Evolutionary conservation across 2,888 invertebrate species (phyloP), one percentile per base, ranked within the genome.

Genomic region (Rhaphigaster nebulosa): DNA sequence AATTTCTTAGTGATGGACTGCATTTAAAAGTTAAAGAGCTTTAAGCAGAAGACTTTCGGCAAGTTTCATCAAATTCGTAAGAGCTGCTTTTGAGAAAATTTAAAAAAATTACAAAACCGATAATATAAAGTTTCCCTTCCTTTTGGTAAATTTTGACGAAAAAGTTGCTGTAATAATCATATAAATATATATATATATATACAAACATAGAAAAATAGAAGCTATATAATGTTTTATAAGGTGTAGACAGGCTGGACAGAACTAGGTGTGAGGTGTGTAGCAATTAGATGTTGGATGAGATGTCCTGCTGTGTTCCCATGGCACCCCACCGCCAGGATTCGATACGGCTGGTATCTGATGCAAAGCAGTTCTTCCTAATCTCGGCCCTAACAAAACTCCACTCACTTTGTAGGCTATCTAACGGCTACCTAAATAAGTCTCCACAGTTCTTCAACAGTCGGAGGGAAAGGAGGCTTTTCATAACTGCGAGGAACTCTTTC

Each of bases 341-440:
- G 84, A 84, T 50, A 84, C 45, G 84, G 13, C 13, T n/a, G n/a
- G n/a, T n/a, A 13, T n/a, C 84, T 84, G 45, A 84, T 84, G 84
- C 84, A 84, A 84, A 84, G 84, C 84, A 84, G 84, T 84, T 84
- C 84, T 45, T 50, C n/a, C 84, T 84, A 45, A 84, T 84, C n/a
- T 50, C 45, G 84, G 1, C 4, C 5, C 45, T 45, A 84, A 84
- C 84, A 84, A 84, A 84, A 50, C 84, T 84, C 26, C 45, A 84
- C 15, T n/a, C 45, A n/a, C 45, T 84, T 50, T 84, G 45, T 45
- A 50, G n/a, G 5, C 45, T 80, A 5, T 4, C 80, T 84, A 84
- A 84, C 84, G 84, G 84, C 84, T n/a, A 45, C 84, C 70, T 76
- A 38, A 23, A 76, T 34, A 76, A 38, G 70, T 23, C 70, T n/a